Evolutionary conservation across 2,888 invertebrate genomes (phyloP).

Genomic region (Ochropacha duplaris): DNA sequence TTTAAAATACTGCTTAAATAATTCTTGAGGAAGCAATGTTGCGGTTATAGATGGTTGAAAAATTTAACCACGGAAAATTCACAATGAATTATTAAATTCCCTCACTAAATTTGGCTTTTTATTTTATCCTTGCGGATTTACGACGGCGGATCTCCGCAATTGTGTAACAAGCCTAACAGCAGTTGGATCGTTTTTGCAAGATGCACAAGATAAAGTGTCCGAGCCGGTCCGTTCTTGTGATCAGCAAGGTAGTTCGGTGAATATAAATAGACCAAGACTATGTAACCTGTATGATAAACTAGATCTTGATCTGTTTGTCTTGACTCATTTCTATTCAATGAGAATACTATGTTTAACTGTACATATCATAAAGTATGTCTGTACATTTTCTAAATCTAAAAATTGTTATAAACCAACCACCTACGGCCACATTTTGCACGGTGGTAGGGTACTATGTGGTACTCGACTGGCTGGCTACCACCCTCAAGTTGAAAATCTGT

Average conservation of each 20-base stretch:
- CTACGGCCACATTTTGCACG: too few species aligned
- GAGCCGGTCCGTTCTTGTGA: neutral
- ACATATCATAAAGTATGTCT: neutral
- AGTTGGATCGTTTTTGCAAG: neutral
- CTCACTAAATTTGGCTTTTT: neutral
- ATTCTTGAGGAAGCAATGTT: too few species aligned
- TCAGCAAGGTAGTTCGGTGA: neutral
- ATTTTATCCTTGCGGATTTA: neutral
- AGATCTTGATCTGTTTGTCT: neutral
- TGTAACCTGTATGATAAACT: neutral
- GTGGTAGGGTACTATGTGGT: too few species aligned
- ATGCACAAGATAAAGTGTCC: neutral
- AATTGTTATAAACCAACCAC: too few species aligned
- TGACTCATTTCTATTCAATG: neutral
- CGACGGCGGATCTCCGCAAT: neutral
- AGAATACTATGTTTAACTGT: neutral
- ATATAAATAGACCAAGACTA: neutral
- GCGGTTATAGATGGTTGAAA: too few species aligned
- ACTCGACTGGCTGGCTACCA: too few species aligned
- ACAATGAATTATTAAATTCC: too few species aligned
- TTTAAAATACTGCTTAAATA: too few species aligned
- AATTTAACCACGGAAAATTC: too few species aligned
- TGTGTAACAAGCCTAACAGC: neutral
- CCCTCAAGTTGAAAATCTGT: too few species aligned
- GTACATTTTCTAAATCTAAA: neutral